Evolutionary conservation across 2,888 invertebrate species (phyloP).

Genomic region (Zaprionus lineosus): DNA sequence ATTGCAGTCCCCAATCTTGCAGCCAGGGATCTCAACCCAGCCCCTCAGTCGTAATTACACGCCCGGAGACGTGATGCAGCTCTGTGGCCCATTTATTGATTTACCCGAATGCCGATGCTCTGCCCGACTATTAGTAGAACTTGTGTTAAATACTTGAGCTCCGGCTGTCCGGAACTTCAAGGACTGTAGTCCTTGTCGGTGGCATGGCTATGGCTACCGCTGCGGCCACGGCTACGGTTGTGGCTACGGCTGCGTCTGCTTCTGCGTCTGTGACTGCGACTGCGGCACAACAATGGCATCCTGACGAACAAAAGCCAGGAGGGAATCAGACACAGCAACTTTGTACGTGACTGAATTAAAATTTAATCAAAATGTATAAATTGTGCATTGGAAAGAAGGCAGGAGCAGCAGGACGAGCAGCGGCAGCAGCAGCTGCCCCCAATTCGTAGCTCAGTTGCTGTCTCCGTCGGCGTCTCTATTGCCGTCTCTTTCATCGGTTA

Average conservation of each 20-base stretch:
- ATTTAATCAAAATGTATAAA: constrained; percentile 79
- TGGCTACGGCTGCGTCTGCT: not conserved
- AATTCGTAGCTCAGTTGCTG: not conserved
- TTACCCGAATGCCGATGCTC: constrained; percentile 11
- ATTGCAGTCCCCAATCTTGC: constrained; percentile 13
- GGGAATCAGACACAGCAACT: constrained; percentile 33
- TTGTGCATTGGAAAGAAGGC: constrained; percentile 43
- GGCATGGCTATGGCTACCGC: not conserved
- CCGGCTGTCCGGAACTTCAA: constrained; percentile 12
- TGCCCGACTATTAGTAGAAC: constrained; percentile 60
- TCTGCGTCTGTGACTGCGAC: constrained; percentile 34
- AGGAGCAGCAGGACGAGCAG: constrained; percentile 1
- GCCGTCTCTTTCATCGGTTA: too few species aligned
- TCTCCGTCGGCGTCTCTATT: too few species aligned
- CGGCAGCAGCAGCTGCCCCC: not conserved
- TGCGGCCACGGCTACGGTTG: not conserved
- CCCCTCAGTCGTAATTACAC: constrained; percentile 33
- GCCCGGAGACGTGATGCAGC: constrained; percentile 16
- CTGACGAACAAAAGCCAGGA: constrained; percentile 40
- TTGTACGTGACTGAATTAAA: constrained; percentile 79
- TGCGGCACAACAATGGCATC: constrained; percentile 26
- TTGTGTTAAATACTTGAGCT: constrained; percentile 70
- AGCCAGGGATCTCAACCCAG: not conserved
- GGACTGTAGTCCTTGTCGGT: too few species aligned
- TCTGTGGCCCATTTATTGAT: constrained; percentile 28